Percentiles rank a stretch among this genome's conserved stretches.
These are phyloP conservation scores for crab-eating macaque (Macaca fascicularis) DNA, from an alignment of 2,113 vertebrate species.

Conservation along the genomic window DNA sequence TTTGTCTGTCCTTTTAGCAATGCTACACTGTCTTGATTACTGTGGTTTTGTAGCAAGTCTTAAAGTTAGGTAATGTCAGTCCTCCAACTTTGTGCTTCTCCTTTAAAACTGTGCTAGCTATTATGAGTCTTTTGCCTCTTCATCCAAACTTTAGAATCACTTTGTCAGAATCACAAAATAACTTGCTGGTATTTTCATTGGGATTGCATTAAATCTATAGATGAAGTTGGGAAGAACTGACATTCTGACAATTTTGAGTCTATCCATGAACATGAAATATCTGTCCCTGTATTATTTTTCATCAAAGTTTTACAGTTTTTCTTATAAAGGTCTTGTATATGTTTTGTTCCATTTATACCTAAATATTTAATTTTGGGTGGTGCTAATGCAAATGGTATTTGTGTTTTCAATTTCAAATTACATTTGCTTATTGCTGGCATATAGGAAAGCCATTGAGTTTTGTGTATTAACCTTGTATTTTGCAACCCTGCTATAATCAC, in stretches of 20 bases:
- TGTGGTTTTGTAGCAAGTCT: neutral
- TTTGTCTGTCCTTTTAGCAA: neutral
- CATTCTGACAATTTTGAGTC: neutral
- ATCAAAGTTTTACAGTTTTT: neutral
- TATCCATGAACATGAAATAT: neutral
- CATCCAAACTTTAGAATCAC: neutral
- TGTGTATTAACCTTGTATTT: neutral
- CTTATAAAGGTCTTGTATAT: neutral
- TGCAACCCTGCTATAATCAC: neutral
- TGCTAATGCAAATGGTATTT: neutral
- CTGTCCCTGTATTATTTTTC: neutral
- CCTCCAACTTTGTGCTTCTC: neutral
- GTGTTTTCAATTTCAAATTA: slow-evolving; percentile 7
- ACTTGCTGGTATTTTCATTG: neutral
- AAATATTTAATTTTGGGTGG: neutral
- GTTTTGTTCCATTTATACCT: neutral
- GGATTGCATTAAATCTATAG: neutral
- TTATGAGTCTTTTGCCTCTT: neutral
- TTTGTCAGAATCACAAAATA: neutral
- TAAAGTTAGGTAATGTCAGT: neutral
- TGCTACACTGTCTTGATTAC: neutral
- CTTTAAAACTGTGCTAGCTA: neutral
- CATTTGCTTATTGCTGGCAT: neutral
- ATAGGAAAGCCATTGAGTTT: neutral
- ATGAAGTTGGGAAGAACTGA: neutral